Base-by-base conservation (phyloP, 2,888 invertebrate genomes). In the Lysandra coridon region DNA sequence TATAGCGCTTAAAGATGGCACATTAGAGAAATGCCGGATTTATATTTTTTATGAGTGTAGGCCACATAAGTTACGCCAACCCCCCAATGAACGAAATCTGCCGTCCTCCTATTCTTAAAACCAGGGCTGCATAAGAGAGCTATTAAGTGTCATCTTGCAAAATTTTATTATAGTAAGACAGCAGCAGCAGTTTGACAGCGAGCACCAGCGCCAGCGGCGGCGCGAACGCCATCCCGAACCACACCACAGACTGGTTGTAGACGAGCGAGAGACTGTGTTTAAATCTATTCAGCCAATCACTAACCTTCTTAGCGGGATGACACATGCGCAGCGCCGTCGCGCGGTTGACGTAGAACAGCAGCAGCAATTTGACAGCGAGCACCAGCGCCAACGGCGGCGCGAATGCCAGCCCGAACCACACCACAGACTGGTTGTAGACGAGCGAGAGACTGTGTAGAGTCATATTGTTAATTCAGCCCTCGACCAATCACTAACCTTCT, bases 201-300 rank as follows among this genome's bases (percentile, higher is more conserved):
- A 97, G 95, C 1, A 96, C 92, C 5, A 96, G 87, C 7, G 96
- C 95, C 83, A 98, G 90, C 80, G 96, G 88, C 0, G 98, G 98
- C 78, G 96, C 95, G 91, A 97, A 97, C 85, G 96, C 95, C 84
- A 96, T 92, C 6, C 97, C 97, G 81, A 97, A 92, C 97, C 97
- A 98, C 81, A 97, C 95, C 78, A 97, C 90, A 0, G 96, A 96
- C 88, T 98, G 98, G 88, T 97, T 97, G 94, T 97, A 98, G 82
- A 98, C 96, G 73, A 98, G 92, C 79, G 97, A 96, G 78, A 98
- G 93, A 0, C 97, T 97, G 88, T 97, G 97, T 85, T 33, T 33
- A 33, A 23, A 23, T 23, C 23, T 23, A 33, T 33, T 33, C 33
- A 33, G 7, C 17, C n/a, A 2, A 10, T 12, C n/a, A 10, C 73